Conservation (phyloP, 2,797 vertebrate genomes). For the Anisognathus igniventris region DNA sequence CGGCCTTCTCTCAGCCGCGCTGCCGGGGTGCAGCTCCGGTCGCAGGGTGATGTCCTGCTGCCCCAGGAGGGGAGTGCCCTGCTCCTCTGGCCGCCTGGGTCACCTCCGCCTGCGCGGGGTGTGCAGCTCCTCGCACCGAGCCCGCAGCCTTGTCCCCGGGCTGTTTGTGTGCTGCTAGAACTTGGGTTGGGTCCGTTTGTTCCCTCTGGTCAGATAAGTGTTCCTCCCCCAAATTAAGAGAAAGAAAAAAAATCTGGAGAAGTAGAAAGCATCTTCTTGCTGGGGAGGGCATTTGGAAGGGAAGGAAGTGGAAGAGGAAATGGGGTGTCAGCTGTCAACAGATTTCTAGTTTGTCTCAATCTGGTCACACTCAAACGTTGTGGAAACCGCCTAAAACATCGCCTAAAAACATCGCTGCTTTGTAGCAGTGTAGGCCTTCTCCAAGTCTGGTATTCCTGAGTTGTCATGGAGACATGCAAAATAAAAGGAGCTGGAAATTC, state of each 20-base stretch:
- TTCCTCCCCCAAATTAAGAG: not conserved
- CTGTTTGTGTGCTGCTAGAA: fast-evolving
- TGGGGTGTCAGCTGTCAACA: fast-evolving
- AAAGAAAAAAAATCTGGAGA: not conserved
- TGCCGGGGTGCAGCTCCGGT: fast-evolving
- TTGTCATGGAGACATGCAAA: conserved; percentile 57
- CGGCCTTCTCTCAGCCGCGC: fast-evolving
- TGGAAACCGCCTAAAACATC: not conserved
- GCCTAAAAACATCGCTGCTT: not conserved
- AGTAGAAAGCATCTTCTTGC: not conserved
- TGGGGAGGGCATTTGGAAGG: not conserved
- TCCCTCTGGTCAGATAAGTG: not conserved
- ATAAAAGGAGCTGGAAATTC: conserved; percentile 10
- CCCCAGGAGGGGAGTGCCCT: not conserved
- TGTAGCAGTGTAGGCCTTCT: not conserved
- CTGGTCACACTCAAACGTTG: not conserved
- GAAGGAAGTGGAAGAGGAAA: not conserved
- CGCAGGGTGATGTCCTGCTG: fast-evolving
- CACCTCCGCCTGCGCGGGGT: fast-evolving
- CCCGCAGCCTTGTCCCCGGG: fast-evolving
- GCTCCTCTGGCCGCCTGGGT: not conserved
- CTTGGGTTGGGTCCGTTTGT: fast-evolving
- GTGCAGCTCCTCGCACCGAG: fast-evolving
- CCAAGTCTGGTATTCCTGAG: not conserved
- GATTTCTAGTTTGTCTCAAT: fast-evolving